Evolutionary conservation across 2,797 vertebrate genomes (phyloP), one percentile per base, ranked within the genome.

Genomic region (Hypotaenidia philippensis): DNA sequence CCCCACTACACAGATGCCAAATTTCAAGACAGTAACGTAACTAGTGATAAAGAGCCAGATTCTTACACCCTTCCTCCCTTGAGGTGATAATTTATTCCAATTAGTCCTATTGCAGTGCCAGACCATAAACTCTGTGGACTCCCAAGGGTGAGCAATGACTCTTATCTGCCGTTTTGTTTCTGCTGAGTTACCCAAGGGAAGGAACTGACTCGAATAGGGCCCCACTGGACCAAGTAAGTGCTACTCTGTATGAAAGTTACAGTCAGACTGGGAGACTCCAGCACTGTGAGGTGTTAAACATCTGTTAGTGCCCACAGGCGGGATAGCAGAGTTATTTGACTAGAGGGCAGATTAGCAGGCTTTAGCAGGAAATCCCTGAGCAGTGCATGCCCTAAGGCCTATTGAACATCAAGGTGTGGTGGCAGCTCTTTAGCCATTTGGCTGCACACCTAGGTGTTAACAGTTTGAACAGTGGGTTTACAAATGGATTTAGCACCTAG

Each of bases 121-220:
- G 66, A 6, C 52, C 50, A 38, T 14, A 41, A 61, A 29, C 26
- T n/a, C n/a, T 69, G 40, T 5, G 61, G 5, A 14, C 26, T 57
- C 41, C 61, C 55, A 9, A 0, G n/a, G 72, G 26, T 9, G 38
- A 86, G 57, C 50, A 50, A 2, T 1, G n/a, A 29, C 41, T 75
- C 56, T 10, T 41, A 31, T 7, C 38, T 50, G 41, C 34, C 2
- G 0, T 61, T 53, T 25, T 23, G 4, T 32, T 60, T 23, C 4
- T 1, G 0, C 2, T 61, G 65, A 15, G 5, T n/a, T 23, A n/a
- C n/a, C 0, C 0, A 0, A 26, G 61, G 45, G 53, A 61, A 65
- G 3, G n/a, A 81, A 57, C 53, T 27, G 61, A 8, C 57, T 49
- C 26, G n/a, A 17, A 27, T 1, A 2, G 69, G 36, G 49, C 13